These are phyloP conservation scores for Lagorchestes hirsutus DNA, from an alignment of 2,797 vertebrate genomes.

Conservation along the genomic window DNA sequence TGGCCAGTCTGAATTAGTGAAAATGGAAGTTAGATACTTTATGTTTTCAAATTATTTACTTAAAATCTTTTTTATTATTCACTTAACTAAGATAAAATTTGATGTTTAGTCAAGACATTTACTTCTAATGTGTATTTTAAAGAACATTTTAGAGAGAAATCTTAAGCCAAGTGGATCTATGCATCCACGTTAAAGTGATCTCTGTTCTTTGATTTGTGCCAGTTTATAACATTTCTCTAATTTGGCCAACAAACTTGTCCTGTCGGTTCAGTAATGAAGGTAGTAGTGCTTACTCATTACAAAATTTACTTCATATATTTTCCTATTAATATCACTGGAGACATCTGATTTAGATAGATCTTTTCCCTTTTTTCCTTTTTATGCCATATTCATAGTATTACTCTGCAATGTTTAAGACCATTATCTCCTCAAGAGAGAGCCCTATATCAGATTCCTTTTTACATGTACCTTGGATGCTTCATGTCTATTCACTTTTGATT, in stretches of 20 bases:
- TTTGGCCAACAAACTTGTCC: background rate
- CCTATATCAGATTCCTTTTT: background rate
- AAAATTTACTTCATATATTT: background rate
- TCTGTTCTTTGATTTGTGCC: background rate
- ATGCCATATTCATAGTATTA: background rate
- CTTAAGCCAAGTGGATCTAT: background rate
- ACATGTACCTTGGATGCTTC: background rate
- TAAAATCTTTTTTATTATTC: background rate
- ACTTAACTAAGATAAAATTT: background rate
- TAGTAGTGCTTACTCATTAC: background rate
- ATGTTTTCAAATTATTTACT: background rate
- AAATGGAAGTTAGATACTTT: background rate
- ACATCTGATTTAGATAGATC: background rate
- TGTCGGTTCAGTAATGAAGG: background rate
- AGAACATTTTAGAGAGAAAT: too few species aligned
- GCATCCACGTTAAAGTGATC: background rate
- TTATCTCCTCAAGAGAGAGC: conserved; percentile 11
- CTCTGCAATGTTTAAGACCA: background rate
- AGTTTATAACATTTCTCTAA: background rate
- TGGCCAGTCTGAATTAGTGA: background rate
- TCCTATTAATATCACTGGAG: background rate
- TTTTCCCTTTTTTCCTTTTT: background rate
- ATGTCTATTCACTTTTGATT: background rate
- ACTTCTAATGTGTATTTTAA: background rate
- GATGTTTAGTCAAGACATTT: background rate